A percentile compares a stretch with the other conserved stretches of the same genome.
Conservation (phyloP, 2,113 vertebrate species). For the Motacilla tschutschensis region DNA sequence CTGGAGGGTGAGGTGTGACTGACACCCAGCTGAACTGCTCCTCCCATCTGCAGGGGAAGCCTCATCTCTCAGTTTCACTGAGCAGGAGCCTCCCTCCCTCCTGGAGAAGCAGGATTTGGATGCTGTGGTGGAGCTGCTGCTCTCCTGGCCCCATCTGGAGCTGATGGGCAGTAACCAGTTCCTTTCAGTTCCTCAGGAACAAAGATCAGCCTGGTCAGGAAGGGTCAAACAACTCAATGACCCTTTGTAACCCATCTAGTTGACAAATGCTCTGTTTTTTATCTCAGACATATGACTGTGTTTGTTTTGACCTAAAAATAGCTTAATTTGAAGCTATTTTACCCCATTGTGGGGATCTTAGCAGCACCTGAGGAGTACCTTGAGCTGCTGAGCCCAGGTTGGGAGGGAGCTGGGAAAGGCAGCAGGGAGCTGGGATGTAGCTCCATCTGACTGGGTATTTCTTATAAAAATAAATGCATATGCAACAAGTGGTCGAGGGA, state of each 20-base stretch:
- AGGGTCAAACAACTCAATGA: background rate
- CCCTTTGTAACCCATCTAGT: background rate
- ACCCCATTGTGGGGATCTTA: background rate
- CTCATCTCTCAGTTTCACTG: background rate
- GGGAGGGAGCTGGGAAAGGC: background rate
- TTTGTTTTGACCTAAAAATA: background rate
- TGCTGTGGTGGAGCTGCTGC: background rate
- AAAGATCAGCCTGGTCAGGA: background rate
- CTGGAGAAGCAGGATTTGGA: background rate
- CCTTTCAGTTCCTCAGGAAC: background rate
- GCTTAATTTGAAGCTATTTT: background rate
- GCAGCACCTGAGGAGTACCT: background rate
- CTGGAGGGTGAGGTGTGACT: background rate
- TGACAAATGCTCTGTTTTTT: background rate
- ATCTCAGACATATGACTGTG: accelerated
- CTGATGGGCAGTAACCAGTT: background rate
- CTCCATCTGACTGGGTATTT: background rate
- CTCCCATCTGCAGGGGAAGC: background rate
- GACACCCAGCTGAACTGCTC: background rate
- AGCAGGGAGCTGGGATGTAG: background rate
- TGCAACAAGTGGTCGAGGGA: background rate
- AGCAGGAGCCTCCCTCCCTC: background rate
- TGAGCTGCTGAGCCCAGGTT: background rate
- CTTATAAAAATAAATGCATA: background rate
- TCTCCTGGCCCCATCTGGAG: background rate